Conservation (phyloP, 2,888 invertebrate species). For the Chydorus sphaericus region DNA sequence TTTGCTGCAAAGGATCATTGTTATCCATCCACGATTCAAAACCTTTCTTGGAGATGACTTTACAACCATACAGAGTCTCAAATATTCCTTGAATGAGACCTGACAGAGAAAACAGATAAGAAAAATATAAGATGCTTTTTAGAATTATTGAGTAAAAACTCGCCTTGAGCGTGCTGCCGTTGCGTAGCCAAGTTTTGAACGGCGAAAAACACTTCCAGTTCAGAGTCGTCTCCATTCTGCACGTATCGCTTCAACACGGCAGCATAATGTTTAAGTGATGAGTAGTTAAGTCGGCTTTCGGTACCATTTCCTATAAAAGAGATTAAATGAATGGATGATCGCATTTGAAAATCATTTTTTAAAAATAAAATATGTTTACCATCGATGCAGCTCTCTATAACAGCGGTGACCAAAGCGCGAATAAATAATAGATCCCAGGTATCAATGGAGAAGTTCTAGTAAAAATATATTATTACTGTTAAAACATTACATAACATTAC, state of each 20-base stretch:
- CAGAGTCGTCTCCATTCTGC: slow-evolving; percentile 48
- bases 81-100: slow-evolving; percentile 62
- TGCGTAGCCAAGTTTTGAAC: slow-evolving; percentile 61
- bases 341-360: not conserved
- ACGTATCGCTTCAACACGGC: slow-evolving; percentile 52
- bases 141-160: slow-evolving; percentile 16
- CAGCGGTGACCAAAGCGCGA: slow-evolving; percentile 53
- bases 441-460: slow-evolving; percentile 30
- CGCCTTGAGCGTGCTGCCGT: slow-evolving; percentile 60
- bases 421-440: slow-evolving; percentile 46
- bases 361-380: slow-evolving; percentile 34
- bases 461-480: no score
- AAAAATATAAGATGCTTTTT: not conserved
- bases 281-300: slow-evolving; percentile 29
- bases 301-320: slow-evolving; percentile 15
- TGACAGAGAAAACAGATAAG: slow-evolving; percentile 31
- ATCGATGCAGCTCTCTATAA: slow-evolving; percentile 48
- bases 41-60: slow-evolving; percentile 61
- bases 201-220: slow-evolving; percentile 70
- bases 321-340: not conserved
- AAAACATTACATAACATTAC: no score
- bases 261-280: slow-evolving; percentile 32
- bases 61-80: slow-evolving; percentile 59
- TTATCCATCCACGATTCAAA: slow-evolving; percentile 66
- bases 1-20: slow-evolving; percentile 49